phyloP scores from a whole-genome alignment of 2,113 vertebrate species.

The Nesoenas mayeri region DNA sequence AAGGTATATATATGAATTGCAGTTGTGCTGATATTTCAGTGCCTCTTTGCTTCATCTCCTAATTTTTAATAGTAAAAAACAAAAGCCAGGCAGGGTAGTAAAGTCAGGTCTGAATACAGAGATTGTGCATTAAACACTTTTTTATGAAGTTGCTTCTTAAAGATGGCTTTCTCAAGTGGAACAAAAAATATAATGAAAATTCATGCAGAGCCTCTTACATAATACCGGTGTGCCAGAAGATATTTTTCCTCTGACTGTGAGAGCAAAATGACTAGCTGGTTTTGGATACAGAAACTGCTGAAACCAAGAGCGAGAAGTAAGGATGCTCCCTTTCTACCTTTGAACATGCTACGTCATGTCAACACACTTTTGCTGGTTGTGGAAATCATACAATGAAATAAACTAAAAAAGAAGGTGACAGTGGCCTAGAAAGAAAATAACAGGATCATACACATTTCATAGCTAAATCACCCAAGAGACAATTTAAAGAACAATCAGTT shows the following conservation, averaged over 20 bases:
- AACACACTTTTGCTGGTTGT: not conserved
- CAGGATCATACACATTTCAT: not conserved
- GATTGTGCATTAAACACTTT: not conserved
- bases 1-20: not conserved
- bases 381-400: not conserved
- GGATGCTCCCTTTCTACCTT: not conserved
- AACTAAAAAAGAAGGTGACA: not conserved
- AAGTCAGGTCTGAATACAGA: not conserved
- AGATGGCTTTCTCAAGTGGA: not conserved
- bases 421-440: not conserved
- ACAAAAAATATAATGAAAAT: conserved; percentile 6
- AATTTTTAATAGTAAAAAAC: not conserved
- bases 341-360: not conserved
- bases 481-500: not conserved
- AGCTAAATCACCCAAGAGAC: not conserved
- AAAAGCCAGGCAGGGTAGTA: not conserved
- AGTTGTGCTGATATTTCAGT: not conserved
- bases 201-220: not conserved
- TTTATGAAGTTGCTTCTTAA: not conserved
- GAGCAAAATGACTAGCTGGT: conserved; percentile 1
- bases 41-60: not conserved
- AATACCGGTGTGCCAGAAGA: not conserved
- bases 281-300: not conserved
- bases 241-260: not conserved
- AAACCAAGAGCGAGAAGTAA: not conserved